Base-by-base conservation (phyloP, 2,888 invertebrate species). In the Saturnia japonica region DNA sequence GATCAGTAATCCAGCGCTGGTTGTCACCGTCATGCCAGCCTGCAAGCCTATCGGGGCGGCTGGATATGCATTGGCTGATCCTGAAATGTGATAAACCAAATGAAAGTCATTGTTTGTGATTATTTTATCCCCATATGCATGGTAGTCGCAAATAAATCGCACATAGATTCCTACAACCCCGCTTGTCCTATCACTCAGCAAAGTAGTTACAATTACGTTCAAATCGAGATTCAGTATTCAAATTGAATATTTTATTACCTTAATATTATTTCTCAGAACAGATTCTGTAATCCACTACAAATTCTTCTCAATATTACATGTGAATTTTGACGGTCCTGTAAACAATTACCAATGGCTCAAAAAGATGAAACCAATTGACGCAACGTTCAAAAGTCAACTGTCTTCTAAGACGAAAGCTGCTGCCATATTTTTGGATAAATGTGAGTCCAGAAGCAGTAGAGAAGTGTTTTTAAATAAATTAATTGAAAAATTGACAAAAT, bases 381-480 rank as follows among this genome's bases (percentile, higher is more conserved):
- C 51, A 0, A 71, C 74, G 0, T 71, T 85, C 9, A 82, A 80
- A 74, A 76, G 81, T 8, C 79, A 84, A 51, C 74, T 90, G 0
- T 69, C 73, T 2, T 77, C 84, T 0, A 93, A 93, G 74, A 80
- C 79, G 0, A 88, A 83, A 72, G 87, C 88, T 1, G 91, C 88
- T 0, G 88, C 86, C 0, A 86, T 90, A 69, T 89, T 91, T 71
- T 75, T 93, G 1, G 88, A 93, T 69, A 83, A 89, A 74, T 93
- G 93, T 73, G 73, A 73, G 1, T 85, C 80, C 1, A 78, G 76
- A 51, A 90, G 91, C 73, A 80, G 80, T 57, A 79, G 91, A 54
- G 91, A 92, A 78, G 16, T 73, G 0, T 85, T 88, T 14, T 72
- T 91, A 1, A 67, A 78, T 70, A 90, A 88, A 47, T 81, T 96